Evolutionary conservation across 1,140 invertebrate species (phyloP), one percentile per base, ranked within the genome.

Genomic region (Temnothorax longispinosus): DNA sequence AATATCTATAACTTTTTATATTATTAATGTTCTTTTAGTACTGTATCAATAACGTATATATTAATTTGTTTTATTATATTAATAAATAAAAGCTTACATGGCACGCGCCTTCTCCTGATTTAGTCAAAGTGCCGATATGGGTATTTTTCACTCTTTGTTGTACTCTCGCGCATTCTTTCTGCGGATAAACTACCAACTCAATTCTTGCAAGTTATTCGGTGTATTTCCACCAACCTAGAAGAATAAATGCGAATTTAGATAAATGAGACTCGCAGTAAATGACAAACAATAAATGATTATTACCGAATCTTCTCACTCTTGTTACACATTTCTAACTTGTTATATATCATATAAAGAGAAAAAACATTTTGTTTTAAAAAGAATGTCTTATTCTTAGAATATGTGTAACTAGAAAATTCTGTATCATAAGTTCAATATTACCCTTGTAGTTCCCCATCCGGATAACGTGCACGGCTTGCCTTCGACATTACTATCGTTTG

Each of bases 51-150:
- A 47, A 47, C 13, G 4, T n/a, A 74, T 44, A 15, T 47, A 27
- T 27, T 18, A 10, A 47, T 27, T 27, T 54, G 1, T 18, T 78
- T 21, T 64, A 8, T 27, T 27, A 80, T 27, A 18, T 54, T 32
- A 74, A 44, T 18, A 18, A 38, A 15, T 54, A 10, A 35, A 1
- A 10, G 95, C 95, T 95, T 93, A 96, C 96, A 90, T 96, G 93
- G 78, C 96, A 96, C 54, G 95, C 95, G 50, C 96, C 96, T 94
- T 96, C 92, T 21, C 96, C 96, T 41, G 86, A 87, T 87, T 95
- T 96, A 7, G 96, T 96, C 35, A 96, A 94, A 0, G 96, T 96
- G 89, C 96, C 97, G 32, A 96, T 96, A 80, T 97, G 95, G 1
- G 87, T 91, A 11, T 86, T n/a, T 3, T 0, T 50, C 0, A 89